Evolutionary conservation across 2,888 invertebrate species (phyloP).

Genomic region (Lasioglossum calceatum): DNA sequence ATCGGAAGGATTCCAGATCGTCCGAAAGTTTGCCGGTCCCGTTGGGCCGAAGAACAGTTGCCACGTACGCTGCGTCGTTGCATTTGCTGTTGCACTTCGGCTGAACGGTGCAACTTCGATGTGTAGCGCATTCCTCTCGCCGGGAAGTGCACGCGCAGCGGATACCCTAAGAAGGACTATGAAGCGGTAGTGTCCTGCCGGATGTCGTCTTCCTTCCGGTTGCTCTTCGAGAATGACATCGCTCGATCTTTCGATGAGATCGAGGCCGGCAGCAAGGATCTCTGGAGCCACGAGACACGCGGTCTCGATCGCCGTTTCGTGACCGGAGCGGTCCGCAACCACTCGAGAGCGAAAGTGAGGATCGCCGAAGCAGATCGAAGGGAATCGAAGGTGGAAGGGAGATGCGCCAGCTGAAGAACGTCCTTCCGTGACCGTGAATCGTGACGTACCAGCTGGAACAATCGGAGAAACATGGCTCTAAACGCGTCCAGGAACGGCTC

Average conservation of each 20-base stretch:
- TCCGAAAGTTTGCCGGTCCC: neutral
- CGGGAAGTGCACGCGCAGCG: neutral
- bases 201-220: neutral
- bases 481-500: conserved; percentile 88
- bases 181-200: neutral
- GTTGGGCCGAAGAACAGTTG: neutral
- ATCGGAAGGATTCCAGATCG: neutral
- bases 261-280: neutral
- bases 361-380: conserved; percentile 7
- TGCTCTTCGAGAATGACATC: neutral
- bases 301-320: neutral
- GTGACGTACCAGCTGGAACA: neutral
- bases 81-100: neutral
- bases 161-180: neutral
- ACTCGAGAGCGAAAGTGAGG: conserved; percentile 38
- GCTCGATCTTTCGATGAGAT: neutral
- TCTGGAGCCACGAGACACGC: neutral
- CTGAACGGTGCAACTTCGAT: neutral
- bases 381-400: neutral
- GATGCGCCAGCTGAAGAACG: conserved; percentile 42
- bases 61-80: neutral
- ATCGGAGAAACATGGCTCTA: conserved; percentile 78
- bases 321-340: neutral
- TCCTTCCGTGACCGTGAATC: conserved; percentile 53
- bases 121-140: neutral